phyloP scores from a whole-genome alignment of 2,888 invertebrate species.

The Cosmopolites sordidus region DNA sequence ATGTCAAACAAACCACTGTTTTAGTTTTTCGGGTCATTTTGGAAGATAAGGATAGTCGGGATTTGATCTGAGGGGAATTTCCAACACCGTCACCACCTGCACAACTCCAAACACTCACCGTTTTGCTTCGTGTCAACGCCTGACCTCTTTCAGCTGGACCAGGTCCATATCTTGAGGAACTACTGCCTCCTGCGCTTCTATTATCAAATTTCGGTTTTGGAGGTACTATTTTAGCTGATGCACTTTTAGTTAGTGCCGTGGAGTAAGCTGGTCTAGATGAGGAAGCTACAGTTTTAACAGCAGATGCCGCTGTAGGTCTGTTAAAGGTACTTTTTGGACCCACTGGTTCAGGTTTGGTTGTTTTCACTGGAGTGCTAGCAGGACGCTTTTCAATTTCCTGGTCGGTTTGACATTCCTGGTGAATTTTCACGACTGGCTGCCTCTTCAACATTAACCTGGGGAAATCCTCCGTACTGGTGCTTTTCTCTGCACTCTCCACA shows the following conservation, averaged over 20 bases:
- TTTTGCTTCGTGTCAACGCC: slow-evolving; percentile 21
- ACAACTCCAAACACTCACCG: slow-evolving; percentile 16
- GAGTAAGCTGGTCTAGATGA: slow-evolving; percentile 21
- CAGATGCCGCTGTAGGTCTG: neutral
- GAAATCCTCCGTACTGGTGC: slow-evolving; percentile 46
- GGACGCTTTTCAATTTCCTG: slow-evolving; percentile 32
- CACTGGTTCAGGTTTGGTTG: slow-evolving; percentile 31
- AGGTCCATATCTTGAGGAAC: neutral
- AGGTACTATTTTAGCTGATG: slow-evolving; percentile 39
- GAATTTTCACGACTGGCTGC: slow-evolving; percentile 38
- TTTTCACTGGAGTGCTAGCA: neutral
- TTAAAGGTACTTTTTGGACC: slow-evolving; percentile 25
- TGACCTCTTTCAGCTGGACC: neutral
- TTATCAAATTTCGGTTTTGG: slow-evolving; percentile 38
- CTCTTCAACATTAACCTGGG: slow-evolving; percentile 35
- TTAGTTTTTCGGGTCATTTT: neutral
- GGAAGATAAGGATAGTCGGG: neutral
- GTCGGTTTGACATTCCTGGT: slow-evolving; percentile 46
- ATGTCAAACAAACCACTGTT: neutral
- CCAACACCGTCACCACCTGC: neutral
- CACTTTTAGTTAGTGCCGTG: slow-evolving; percentile 45
- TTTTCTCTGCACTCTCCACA: slow-evolving; percentile 45
- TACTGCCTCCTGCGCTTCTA: slow-evolving; percentile 4
- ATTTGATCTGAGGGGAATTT: no score
- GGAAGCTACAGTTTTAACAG: slow-evolving; percentile 2